A percentile compares a stretch with the other conserved stretches of the same genome.
phyloP scores from a whole-genome alignment of 2,888 invertebrate genomes.

The Tethea ocularis region DNA sequence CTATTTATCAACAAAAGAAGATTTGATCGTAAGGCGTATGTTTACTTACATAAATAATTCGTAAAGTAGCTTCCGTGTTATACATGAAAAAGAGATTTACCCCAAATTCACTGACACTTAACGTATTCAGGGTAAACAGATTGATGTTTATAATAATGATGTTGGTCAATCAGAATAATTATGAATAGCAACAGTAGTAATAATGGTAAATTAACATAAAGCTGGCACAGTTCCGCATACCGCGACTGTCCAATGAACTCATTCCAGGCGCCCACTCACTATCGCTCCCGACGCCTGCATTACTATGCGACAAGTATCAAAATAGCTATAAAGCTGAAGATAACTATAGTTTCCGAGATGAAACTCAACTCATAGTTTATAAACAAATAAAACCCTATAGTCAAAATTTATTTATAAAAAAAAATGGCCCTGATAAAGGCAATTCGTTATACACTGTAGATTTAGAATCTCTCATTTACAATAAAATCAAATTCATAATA shows the following conservation, averaged over 20 bases:
- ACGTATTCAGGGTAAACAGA: neutral
- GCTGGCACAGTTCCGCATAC: conserved; percentile 66
- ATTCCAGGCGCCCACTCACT: conserved; percentile 60
- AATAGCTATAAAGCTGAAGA: conserved; percentile 30
- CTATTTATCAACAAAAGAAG: neutral
- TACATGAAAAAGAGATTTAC: neutral
- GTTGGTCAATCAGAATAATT: neutral
- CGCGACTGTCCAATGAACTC: conserved; percentile 72
- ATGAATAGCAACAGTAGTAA: conserved; percentile 25
- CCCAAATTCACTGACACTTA: too few species aligned
- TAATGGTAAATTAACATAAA: conserved; percentile 5
- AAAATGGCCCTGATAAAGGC: too few species aligned
- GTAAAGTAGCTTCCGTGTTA: neutral
- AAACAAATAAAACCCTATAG: neutral
- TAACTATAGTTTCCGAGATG: conserved; percentile 35
- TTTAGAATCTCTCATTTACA: too few species aligned
- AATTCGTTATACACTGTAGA: too few species aligned
- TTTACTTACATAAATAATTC: neutral
- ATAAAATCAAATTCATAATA: too few species aligned
- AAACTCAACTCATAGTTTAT: neutral
- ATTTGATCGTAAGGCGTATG: neutral
- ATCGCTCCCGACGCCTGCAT: conserved; percentile 39
- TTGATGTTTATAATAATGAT: neutral
- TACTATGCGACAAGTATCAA: conserved; percentile 50
- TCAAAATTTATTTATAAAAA: too few species aligned